Percentiles rank a stretch among this genome's conserved stretches.
Evolutionary conservation across 2,113 vertebrate species (phyloP).

Genomic region (Paedocypris sp.): DNA sequence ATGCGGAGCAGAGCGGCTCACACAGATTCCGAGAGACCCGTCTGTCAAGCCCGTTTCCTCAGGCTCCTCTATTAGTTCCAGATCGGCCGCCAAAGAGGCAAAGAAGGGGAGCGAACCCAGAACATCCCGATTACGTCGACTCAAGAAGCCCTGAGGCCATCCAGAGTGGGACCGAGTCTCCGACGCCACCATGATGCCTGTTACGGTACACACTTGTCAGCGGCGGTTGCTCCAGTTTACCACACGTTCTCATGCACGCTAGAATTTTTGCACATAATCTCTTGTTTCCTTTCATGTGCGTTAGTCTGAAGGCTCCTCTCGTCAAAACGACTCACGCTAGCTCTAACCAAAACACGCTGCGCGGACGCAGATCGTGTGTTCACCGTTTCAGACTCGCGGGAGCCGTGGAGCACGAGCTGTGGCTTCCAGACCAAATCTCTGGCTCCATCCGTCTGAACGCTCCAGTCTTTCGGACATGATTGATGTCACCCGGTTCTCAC

Average conservation of each 20-base stretch:
- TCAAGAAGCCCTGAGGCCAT: slow-evolving; percentile 52
- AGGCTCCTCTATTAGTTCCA: slow-evolving; percentile 48
- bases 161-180: slow-evolving; percentile 32
- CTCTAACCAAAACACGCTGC: slow-evolving; percentile 47
- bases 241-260: no score
- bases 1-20: slow-evolving; percentile 55
- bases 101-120: slow-evolving; percentile 41
- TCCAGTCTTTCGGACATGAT: slow-evolving; percentile 53
- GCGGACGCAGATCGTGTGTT: slow-evolving; percentile 54
- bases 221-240: neutral
- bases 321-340: slow-evolving; percentile 42
- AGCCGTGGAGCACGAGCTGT: slow-evolving; percentile 57
- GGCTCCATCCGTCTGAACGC: slow-evolving; percentile 60
- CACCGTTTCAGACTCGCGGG: slow-evolving; percentile 64
- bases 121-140: slow-evolving; percentile 64
- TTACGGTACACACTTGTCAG: slow-evolving; percentile 14
- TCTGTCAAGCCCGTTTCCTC: slow-evolving; percentile 51
- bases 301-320: neutral
- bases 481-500: slow-evolving; percentile 52
- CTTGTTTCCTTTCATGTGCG: no score
- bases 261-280: neutral
- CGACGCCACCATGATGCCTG: slow-evolving; percentile 48
- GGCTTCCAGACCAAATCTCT: slow-evolving; percentile 51
- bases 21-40: slow-evolving; percentile 56
- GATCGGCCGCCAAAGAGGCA: slow-evolving; percentile 47